Percentiles rank a stretch among this genome's conserved stretches.
phyloP scores from a whole-genome alignment of 2,797 vertebrate genomes.

The Aythya fuligula region DNA sequence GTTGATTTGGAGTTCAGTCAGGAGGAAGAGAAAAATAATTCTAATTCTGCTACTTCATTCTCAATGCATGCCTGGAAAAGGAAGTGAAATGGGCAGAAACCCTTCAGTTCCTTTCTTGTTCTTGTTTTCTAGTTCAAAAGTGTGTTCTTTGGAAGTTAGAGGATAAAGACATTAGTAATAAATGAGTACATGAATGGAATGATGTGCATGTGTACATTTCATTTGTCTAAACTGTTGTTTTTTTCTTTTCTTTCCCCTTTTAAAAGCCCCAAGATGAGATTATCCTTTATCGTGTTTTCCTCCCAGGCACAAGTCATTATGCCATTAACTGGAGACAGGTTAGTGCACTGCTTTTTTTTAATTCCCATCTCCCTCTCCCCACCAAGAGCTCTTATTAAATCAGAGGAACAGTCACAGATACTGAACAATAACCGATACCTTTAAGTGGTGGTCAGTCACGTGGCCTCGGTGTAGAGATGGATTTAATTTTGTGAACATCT shows the following conservation, averaged over 20 bases:
- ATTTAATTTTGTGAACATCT: neutral
- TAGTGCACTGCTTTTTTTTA: slow-evolving; percentile 57
- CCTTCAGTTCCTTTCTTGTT: neutral
- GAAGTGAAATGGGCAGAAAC: neutral
- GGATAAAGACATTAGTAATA: neutral
- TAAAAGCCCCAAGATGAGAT: slow-evolving; percentile 89
- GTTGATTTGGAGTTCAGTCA: neutral
- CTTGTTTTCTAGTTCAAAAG: neutral
- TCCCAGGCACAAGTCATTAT: slow-evolving; percentile 83
- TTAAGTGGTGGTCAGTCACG: neutral
- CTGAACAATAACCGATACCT: neutral
- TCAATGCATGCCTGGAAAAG: neutral
- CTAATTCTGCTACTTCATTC: neutral
- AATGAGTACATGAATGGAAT: neutral
- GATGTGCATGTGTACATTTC: neutral
- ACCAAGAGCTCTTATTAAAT: neutral
- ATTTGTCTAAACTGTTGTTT: slow-evolving; percentile 38
- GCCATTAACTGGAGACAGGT: slow-evolving; percentile 95
- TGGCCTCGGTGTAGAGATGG: neutral
- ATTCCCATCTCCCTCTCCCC: neutral
- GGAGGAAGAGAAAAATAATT: neutral
- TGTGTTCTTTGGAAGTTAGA: neutral
- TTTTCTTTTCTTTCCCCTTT: slow-evolving; percentile 32
- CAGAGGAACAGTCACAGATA: neutral
- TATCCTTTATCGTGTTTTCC: slow-evolving; percentile 95